Base-by-base conservation (phyloP, 2,888 invertebrate genomes). In the Synanthedon vespiformis region DNA sequence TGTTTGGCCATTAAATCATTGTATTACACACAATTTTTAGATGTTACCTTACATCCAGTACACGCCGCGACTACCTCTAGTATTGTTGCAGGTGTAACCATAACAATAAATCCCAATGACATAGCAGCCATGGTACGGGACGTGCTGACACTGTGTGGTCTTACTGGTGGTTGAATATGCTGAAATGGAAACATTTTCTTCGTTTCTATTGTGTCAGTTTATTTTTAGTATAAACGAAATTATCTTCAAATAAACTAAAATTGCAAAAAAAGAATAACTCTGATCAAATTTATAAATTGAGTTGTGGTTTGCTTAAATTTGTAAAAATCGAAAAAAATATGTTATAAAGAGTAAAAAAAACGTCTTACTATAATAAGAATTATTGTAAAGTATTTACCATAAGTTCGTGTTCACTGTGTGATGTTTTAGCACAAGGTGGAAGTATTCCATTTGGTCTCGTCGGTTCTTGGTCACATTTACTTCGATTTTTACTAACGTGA, bases 41-140 rank as follows among this genome's bases (percentile, higher is more conserved):
- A 34, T 34, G 34, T 34, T 34, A 90, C 92, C 89, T 93, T 94
- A 63, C 94, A 92, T 55, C 95, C 95, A 22, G 95, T 95, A 74
- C 95, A 95, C 40, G 95, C 95, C 41, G 94, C 94, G 47, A 95
- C 95, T 57, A 95, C 94, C 89, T 95, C 95, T 84, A 95, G 95
- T 62, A 95, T 95, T 51, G 95, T 95, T 89, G 95, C 95, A 48
- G 95, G 95, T 55, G 95, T 95, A 60, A 95, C 95, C 90, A 95
- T 92, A 55, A 96, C 95, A 71, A 95, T 95, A 87, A 95, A 96
- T 54, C 95, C 95, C 68, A 95, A 88, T 56, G 95, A 95, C 92
- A 96, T 95, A 51, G 95, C 95, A 1, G 95, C 95, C 95, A 95
- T 95, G 58, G 95, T 95, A 64, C 95, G 89, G 47, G 95, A 95